These are phyloP conservation scores for Calypte anna DNA, from an alignment of 2,113 vertebrate species.

Conservation along the genomic window DNA sequence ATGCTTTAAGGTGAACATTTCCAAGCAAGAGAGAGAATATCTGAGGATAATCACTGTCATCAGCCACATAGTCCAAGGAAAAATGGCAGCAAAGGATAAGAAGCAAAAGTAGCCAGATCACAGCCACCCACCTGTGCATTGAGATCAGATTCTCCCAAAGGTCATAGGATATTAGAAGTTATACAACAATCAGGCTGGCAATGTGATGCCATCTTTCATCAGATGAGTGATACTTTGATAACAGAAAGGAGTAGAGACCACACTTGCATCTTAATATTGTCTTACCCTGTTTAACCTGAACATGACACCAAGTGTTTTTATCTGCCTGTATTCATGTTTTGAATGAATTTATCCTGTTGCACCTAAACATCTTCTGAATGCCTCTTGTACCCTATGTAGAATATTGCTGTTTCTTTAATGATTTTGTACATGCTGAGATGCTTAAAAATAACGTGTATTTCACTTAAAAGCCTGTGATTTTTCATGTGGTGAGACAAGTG, in stretches of 20 bases:
- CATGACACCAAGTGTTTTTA: neutral
- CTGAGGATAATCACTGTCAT: neutral
- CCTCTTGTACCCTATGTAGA: neutral
- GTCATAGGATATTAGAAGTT: neutral
- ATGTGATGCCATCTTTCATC: neutral
- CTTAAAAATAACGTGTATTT: neutral
- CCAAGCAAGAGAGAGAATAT: neutral
- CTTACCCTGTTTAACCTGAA: neutral
- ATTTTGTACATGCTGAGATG: neutral
- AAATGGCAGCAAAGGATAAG: neutral
- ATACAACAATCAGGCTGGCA: neutral
- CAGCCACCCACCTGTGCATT: neutral
- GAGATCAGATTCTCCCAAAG: neutral
- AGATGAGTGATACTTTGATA: no score
- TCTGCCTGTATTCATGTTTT: neutral
- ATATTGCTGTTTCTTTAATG: neutral
- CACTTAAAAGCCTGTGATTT: neutral
- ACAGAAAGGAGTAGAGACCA: neutral
- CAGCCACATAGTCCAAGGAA: fast-evolving
- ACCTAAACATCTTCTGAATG: neutral
- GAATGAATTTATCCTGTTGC: neutral
- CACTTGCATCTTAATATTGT: neutral
- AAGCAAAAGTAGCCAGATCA: neutral
- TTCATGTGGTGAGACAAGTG: neutral
- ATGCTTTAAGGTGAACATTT: neutral